Evolutionary conservation across 2,797 vertebrate genomes (phyloP), one percentile per base, ranked within the genome.

Genomic region (Pipistrellus nathusii): DNA sequence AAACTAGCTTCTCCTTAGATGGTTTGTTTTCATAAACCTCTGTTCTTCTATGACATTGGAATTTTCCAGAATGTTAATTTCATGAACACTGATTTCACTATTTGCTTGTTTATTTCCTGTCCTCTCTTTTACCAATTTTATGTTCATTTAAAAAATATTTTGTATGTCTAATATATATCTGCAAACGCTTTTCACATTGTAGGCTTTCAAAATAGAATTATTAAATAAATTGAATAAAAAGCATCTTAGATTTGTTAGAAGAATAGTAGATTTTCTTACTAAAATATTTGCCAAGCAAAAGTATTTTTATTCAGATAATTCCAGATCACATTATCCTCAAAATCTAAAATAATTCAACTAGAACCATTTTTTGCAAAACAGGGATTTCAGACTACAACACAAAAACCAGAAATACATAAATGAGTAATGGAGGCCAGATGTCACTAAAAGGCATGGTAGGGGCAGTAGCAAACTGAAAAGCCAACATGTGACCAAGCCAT

Each of bases 301-400:
- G 44, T 46, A 76, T 72, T 90, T 90, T 97, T 53, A 57, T 15
- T 57, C 41, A 51, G 10, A 80, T 44, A 57, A 91, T 59, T 86
- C 12, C 44, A 55, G 17, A 68, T 66, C 48, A 71, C 2, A 48
- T 3, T 12, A 75, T n/a, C 11, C 35, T 86, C 87, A 75, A 75
- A 93, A 55, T 41, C 35, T 57, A 35, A 51, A 85, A 27, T 68
- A 15, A 30, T 55, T 85, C 25, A 62, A 25, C 25, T 44, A 66
- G 38, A 81, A 76, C 30, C 25, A 15, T 20, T 48, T 46, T 41
- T 41, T 41, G 25, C 21, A 64, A 77, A 4, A 75, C 1, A 13
- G 20, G 17, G 30, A 62, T 86, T 86, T 51, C 38, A 82, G 80
- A 91, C 53, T 64, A 21, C 41, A 32, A 80, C 17, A 8, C 0